Conservation (phyloP, 2,888 invertebrate species). For the Xylophagus ater region DNA sequence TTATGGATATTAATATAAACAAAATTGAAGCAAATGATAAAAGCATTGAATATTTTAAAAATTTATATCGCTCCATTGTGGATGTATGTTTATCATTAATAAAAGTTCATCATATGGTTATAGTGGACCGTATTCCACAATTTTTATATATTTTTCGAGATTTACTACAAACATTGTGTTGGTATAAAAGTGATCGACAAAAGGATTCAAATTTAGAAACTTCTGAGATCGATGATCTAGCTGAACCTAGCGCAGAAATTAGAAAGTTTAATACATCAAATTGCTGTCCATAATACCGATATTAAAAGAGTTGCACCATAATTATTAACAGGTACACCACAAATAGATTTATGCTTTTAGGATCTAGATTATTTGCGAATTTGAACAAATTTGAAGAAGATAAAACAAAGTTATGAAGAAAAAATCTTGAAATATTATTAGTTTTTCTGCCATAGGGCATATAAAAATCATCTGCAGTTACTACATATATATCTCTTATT, state of each 20-base stretch:
- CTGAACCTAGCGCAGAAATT: slow-evolving; percentile 29
- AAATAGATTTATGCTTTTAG: too few species aligned
- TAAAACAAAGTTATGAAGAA: too few species aligned
- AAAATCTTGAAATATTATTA: too few species aligned
- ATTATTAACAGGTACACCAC: slow-evolving; percentile 28
- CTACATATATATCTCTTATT: too few species aligned
- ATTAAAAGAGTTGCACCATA: slow-evolving; percentile 36
- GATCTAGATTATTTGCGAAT: too few species aligned
- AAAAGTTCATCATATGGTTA: slow-evolving; percentile 25
- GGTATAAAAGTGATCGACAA: slow-evolving; percentile 32
- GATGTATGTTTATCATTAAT: slow-evolving; percentile 26
- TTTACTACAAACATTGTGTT: slow-evolving; percentile 30
- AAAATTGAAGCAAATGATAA: slow-evolving; percentile 24
- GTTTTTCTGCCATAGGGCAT: too few species aligned
- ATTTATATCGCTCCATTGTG: slow-evolving; percentile 24
- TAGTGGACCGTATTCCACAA: slow-evolving; percentile 33
- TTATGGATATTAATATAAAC: slow-evolving; percentile 31
- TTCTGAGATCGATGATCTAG: slow-evolving; percentile 28
- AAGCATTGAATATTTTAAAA: slow-evolving; percentile 23
- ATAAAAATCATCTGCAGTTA: too few species aligned
- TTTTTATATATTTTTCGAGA: slow-evolving; percentile 30
- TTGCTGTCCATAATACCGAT: slow-evolving; percentile 26
- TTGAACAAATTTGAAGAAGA: too few species aligned
- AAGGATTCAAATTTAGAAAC: slow-evolving; percentile 25
- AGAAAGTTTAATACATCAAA: slow-evolving; percentile 28